phyloP scores from a whole-genome alignment of 2,797 vertebrate genomes.

The Molossus alvarezi region DNA sequence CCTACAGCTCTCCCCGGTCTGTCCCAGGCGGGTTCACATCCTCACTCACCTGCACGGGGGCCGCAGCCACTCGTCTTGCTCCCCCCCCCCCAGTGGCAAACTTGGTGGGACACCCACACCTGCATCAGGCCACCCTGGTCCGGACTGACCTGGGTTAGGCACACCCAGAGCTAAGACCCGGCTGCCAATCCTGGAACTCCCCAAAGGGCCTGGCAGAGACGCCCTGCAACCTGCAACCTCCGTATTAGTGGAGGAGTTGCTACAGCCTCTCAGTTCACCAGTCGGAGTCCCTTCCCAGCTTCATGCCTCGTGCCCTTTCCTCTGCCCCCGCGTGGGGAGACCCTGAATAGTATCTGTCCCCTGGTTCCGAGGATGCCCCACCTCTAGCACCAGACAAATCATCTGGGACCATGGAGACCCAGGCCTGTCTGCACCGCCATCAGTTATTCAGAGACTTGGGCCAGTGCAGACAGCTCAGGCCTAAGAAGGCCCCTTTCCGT shows the following conservation, averaged over 20 bases:
- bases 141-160: neutral
- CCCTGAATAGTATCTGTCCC: neutral
- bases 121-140: neutral
- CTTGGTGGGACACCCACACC: too few relatives aligned
- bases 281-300: neutral
- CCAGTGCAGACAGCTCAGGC: neutral
- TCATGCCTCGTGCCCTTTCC: too few relatives aligned
- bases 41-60: neutral
- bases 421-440: neutral
- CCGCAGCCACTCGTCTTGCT: neutral
- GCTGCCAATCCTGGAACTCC: neutral
- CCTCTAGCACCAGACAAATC: neutral
- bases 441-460: neutral
- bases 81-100: neutral
- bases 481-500: neutral
- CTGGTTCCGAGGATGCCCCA: neutral
- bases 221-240: accelerated
- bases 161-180: neutral
- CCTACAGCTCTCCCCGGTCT: accelerated
- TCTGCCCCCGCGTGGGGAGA: accelerated
- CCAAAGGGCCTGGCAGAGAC: neutral
- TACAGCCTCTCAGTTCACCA: neutral
- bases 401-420: neutral
- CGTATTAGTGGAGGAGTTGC: neutral
- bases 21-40: accelerated